Evolutionary conservation across 35 echinoderm and acorn worm genomes (phyloP).

Genomic region (Lytechinus variegatus): DNA sequence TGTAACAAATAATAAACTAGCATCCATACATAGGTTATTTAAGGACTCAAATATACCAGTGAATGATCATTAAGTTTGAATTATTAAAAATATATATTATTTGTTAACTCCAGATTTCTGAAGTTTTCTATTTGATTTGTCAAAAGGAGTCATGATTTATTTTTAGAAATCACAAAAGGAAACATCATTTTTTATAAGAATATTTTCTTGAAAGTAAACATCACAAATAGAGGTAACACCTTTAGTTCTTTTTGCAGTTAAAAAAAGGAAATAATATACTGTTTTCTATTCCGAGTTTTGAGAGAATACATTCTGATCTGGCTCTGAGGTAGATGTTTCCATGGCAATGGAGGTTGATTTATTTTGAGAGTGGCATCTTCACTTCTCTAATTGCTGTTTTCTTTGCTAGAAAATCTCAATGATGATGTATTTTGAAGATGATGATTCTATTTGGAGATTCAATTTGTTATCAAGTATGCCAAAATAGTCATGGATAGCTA

Average conservation of each 20-base stretch:
- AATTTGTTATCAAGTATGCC: background rate
- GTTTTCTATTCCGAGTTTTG: background rate
- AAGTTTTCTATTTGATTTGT: background rate
- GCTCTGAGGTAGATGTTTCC: background rate
- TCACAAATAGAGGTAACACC: background rate
- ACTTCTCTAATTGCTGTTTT: background rate
- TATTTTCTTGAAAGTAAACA: background rate
- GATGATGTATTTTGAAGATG: background rate
- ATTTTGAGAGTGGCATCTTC: background rate
- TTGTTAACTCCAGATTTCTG: background rate
- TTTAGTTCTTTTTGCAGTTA: background rate
- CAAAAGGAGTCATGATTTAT: background rate
- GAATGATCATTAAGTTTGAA: background rate
- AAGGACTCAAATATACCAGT: background rate
- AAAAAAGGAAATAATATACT: background rate
- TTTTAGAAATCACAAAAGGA: background rate
- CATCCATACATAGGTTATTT: too few species aligned
- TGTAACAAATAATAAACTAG: too few species aligned
- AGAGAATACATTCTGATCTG: background rate
- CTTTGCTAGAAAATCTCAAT: background rate
- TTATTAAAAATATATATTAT: background rate
- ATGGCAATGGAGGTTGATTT: background rate
- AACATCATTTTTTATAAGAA: background rate
- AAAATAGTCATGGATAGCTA: background rate
- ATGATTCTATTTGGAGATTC: background rate